Base-by-base conservation (phyloP, 2,797 vertebrate genomes). In the Pteropus rufus region DNA sequence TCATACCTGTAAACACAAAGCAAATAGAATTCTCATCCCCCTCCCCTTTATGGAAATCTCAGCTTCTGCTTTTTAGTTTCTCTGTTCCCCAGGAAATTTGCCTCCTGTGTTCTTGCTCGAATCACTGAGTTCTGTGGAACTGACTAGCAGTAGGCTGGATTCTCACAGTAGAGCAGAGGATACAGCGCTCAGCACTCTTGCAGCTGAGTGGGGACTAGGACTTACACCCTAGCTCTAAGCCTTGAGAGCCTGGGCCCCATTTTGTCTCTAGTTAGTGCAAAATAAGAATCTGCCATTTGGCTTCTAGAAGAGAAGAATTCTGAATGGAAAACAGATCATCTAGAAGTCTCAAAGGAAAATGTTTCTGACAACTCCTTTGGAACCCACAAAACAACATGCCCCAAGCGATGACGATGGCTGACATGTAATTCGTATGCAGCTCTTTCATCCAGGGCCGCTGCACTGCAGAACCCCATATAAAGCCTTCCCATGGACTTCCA, bases 61-160 rank as follows among this genome's bases (percentile, higher is more conserved):
- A 29, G 21, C 58, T 90, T 79, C 49, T 67, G 21, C 65, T 83
- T 84, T 84, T 95, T 60, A 88, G 60, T 56, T 31, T 62, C 39
- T 58, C 3, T 39, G 0, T 77, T 72, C n/a, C 73, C 54, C n/a
- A 76, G 72, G 75, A 96, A 52, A 26, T 34, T 83, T 73, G 36
- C 44, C 79, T 96, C 2, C 29, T 41, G 0, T 16, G 49, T 31
- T 34, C n/a, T 6, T 26, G 10, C 23, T 10, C 3, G 54, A 26
- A 56, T 69, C 84, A 52, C 29, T 8, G 14, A 39, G 23, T 70
- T 75, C 41, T 60, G 58, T 60, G 73, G 58, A 77, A 41, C 16
- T 49, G 15, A 49, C 15, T 7, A 56, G n/a, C 86, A 44, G 44
- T 6, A 23, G 58, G n/a, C 62, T 58, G 12, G 18, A 49, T 64